Conservation (phyloP, 2,113 vertebrate genomes). For the Motacilla tschutschensis region DNA sequence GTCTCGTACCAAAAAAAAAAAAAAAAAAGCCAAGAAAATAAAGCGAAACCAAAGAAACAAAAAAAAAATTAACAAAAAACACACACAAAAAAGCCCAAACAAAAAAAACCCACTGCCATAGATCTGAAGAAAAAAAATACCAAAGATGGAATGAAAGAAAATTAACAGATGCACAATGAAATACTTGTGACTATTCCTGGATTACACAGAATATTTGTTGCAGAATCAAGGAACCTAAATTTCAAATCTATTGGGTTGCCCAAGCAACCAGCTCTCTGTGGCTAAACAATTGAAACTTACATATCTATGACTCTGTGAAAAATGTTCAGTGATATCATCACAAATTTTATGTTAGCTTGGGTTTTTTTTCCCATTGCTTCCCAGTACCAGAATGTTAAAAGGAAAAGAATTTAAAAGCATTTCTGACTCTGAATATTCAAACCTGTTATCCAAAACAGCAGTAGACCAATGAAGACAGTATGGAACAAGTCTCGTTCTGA, state of each 20-base stretch:
- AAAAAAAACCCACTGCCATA: not conserved
- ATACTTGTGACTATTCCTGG: not conserved
- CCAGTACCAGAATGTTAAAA: not conserved
- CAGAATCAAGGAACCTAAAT: constrained; percentile 9
- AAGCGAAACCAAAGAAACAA: not conserved
- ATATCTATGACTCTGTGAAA: not conserved
- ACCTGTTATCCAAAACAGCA: not conserved
- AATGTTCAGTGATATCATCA: not conserved
- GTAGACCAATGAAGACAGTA: not conserved
- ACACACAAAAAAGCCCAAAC: not conserved
- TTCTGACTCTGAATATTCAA: not conserved
- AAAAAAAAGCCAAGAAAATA: not conserved
- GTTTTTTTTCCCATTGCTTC: not conserved
- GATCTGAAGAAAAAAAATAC: not conserved
- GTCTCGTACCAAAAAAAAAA: not conserved
- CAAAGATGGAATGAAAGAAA: not conserved
- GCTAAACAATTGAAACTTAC: not conserved
- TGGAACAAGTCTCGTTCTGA: not conserved
- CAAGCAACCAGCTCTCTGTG: not conserved
- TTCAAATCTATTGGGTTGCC: not conserved
- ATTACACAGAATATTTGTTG: not conserved
- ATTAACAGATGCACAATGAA: not conserved
- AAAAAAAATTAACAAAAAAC: rapidly evolving
- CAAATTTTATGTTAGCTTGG: not conserved
- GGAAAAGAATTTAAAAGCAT: not conserved